Base-by-base conservation (phyloP, 1,140 invertebrate genomes). In the Oncopeltus fasciatus region DNA sequence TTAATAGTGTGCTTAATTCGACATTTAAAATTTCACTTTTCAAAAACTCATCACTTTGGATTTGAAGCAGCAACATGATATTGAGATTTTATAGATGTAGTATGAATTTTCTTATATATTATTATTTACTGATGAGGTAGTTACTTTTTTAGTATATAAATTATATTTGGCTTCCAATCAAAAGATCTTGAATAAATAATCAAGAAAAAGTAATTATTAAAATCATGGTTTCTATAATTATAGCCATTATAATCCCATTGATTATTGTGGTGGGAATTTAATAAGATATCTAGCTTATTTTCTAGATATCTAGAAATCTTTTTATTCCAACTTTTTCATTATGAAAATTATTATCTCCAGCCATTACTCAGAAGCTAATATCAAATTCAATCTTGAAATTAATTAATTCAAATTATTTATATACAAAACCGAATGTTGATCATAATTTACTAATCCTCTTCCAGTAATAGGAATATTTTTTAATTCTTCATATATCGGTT, bases 11-110 rank as follows among this genome's bases (percentile, higher is more conserved):
- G n/a, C n/a, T n/a, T n/a, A n/a, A n/a, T 78, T 8, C 81, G 81
- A 46, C 69, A 78, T 64, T 67, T 72, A 63, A 71, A 69, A 61
- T 70, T 72, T 59, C 78, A 84, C 67, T 83, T 84, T 71, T 81
- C 78, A 53, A 74, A 60, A 67, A 74, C 62, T 57, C 81, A 85
- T 72, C 81, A 84, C 69, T 81, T 85, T 72, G 78, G 80, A 67
- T 84, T 85, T 77, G 81, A 86, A 78, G 78, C 78, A 61, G 78
- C 80, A 60, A 77, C 81, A 26, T 84, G 83, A 81, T 86, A 85
- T 65, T 86, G 83, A 81, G 82, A 85, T 73, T 86, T 86, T 78
- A n/a, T 47, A 59, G 82, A 86, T 79, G 77, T 85, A 12, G 77
- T 85, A 12, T 86, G 83, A 81, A 73, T 86, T 77, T 84, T 85